Evolutionary conservation across 2,797 vertebrate species (phyloP).

Genomic region (Vultur gryphus): DNA sequence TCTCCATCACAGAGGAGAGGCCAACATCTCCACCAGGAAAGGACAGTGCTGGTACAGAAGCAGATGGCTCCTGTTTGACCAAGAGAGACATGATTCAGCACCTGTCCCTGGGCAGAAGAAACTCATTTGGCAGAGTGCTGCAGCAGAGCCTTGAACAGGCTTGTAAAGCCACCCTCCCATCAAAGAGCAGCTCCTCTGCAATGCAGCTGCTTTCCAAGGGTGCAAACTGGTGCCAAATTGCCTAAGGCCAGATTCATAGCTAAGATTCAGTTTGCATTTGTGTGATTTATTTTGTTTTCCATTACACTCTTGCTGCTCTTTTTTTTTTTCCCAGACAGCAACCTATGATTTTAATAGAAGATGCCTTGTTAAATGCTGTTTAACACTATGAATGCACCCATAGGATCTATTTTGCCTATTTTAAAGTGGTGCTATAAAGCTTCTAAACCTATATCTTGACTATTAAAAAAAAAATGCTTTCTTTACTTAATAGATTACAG

Average conservation of each 20-base stretch:
- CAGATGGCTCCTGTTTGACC: conserved; percentile 33
- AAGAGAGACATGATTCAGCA: conserved; percentile 21
- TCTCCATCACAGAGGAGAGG: not conserved
- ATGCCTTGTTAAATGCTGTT: conserved; percentile 21
- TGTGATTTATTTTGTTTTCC: conserved; percentile 51
- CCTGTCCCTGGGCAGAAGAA: conserved; percentile 10
- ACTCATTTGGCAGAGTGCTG: not conserved
- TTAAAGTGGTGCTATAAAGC: not conserved
- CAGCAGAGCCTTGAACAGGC: not conserved
- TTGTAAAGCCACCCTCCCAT: not conserved
- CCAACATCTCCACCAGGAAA: not conserved
- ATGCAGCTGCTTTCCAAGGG: conserved; percentile 48
- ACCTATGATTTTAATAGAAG: not conserved
- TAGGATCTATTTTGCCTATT: not conserved
- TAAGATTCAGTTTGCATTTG: conserved; percentile 5
- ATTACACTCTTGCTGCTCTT: not conserved
- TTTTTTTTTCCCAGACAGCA: not conserved
- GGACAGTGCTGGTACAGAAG: not conserved
- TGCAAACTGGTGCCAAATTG: conserved; percentile 20
- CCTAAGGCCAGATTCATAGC: conserved; percentile 23
- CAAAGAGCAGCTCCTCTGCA: conserved; percentile 43
- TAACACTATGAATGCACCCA: not conserved
- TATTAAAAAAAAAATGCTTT: not conserved
- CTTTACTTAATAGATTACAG: not conserved
- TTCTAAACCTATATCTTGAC: not conserved